Percentiles rank a stretch among this genome's conserved stretches.
These are phyloP conservation scores for Neotoxoptera formosana DNA, from an alignment of 1,140 invertebrate genomes.

Conservation along the genomic window DNA sequence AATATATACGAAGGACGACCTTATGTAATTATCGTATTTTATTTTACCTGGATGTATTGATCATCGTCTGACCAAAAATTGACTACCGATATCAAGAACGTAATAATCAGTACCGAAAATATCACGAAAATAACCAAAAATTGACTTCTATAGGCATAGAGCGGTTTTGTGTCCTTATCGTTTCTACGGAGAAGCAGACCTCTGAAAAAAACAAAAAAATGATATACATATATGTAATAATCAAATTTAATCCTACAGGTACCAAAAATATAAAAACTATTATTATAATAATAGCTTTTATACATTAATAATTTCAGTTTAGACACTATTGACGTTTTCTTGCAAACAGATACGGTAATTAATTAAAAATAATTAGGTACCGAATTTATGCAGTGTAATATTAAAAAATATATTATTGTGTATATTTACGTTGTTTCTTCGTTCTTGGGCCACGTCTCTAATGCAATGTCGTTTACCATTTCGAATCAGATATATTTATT, in stretches of 20 bases:
- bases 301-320: no score
- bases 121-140: neutral
- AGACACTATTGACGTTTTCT: no score
- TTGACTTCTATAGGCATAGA: neutral
- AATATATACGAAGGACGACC: no score
- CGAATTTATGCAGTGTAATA: neutral
- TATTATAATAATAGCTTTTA: no score
- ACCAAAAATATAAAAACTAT: no score
- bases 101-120: neutral
- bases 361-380: no score
- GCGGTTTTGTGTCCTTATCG: neutral
- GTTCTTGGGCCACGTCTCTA: neutral
- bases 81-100: neutral
- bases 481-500: no score
- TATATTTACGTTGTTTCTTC: constrained; percentile 5
- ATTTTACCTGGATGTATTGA: neutral
- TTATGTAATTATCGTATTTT: neutral
- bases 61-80: neutral
- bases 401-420: neutral
- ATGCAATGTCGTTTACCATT: constrained; percentile 5
- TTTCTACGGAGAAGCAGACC: neutral
- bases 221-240: no score
- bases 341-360: no score
- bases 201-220: neutral
- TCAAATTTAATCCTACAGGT: no score